Evolutionary conservation across 2,797 vertebrate species (phyloP).

Genomic region (Sternotherus odoratus): DNA sequence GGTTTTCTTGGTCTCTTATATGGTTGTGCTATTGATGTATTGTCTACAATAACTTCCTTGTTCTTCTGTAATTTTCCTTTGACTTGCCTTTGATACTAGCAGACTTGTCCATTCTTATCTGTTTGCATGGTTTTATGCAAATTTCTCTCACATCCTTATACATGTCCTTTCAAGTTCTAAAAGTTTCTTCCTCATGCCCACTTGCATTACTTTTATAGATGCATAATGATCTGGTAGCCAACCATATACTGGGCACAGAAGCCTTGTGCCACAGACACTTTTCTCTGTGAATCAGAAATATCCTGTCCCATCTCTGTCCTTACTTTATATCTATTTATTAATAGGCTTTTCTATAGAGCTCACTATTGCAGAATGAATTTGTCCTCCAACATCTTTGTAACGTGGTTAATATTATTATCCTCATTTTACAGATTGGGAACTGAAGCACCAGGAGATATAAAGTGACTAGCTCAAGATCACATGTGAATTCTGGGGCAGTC

Average conservation of each 20-base stretch:
- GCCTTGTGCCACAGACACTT: constrained; percentile 27
- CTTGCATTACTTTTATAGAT: constrained; percentile 55
- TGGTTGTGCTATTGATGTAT: constrained; percentile 37
- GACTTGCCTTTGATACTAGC: constrained; percentile 49
- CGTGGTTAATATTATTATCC: background rate
- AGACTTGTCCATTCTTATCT: constrained; percentile 73
- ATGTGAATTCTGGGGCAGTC: background rate
- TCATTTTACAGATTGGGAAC: background rate
- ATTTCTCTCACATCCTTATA: constrained; percentile 64
- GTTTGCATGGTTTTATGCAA: constrained; percentile 72
- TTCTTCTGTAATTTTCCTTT: constrained; percentile 73
- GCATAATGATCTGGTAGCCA: constrained; percentile 69
- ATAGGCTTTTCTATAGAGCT: constrained; percentile 25
- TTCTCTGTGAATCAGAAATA: constrained; percentile 65
- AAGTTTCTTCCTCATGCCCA: constrained; percentile 72
- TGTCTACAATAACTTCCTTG: constrained; percentile 69
- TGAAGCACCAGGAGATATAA: constrained; percentile 64
- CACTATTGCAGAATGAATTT: constrained; percentile 48
- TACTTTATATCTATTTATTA: constrained; percentile 41
- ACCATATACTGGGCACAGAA: constrained; percentile 62
- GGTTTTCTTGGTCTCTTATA: constrained; percentile 46
- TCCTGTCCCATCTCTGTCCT: constrained; percentile 72
- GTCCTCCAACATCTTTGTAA: background rate
- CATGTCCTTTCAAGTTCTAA: constrained; percentile 73
- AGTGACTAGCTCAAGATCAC: background rate